Conservation (phyloP, 2,113 vertebrate species). For the human region DNA sequence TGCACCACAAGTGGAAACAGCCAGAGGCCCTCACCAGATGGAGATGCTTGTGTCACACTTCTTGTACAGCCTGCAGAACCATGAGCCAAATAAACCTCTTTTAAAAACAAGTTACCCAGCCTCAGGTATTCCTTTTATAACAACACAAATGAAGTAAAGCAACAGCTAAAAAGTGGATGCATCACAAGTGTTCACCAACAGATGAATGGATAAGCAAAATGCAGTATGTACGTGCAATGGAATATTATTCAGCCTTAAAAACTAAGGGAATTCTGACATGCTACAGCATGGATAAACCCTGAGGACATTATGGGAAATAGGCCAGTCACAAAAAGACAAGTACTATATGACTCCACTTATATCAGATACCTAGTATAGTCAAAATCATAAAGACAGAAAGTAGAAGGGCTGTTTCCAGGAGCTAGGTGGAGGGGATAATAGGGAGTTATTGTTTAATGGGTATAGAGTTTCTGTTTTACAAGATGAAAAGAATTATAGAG, state of each 20-base stretch:
- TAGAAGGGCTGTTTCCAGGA: background rate
- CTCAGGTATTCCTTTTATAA: background rate
- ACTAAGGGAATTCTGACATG: background rate
- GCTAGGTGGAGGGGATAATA: background rate
- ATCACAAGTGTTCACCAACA: background rate
- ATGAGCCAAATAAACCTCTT: background rate
- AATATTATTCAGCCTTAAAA: background rate
- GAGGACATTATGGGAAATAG: background rate
- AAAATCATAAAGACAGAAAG: background rate
- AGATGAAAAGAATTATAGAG: background rate
- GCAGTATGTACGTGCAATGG: background rate
- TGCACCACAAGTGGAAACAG: background rate
- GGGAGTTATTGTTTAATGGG: background rate
- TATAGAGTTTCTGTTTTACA: background rate
- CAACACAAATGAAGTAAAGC: background rate
- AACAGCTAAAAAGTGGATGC: background rate
- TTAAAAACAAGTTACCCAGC: background rate
- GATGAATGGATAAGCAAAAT: background rate
- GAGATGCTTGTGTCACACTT: background rate
- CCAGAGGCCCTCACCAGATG: background rate
- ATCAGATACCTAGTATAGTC: background rate
- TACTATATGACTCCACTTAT: background rate
- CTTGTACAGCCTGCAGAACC: background rate
- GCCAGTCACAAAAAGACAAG: background rate
- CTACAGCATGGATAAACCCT: background rate